Evolutionary conservation across 2,888 invertebrate genomes (phyloP).

Genomic region (Drosophila anceps): DNA sequence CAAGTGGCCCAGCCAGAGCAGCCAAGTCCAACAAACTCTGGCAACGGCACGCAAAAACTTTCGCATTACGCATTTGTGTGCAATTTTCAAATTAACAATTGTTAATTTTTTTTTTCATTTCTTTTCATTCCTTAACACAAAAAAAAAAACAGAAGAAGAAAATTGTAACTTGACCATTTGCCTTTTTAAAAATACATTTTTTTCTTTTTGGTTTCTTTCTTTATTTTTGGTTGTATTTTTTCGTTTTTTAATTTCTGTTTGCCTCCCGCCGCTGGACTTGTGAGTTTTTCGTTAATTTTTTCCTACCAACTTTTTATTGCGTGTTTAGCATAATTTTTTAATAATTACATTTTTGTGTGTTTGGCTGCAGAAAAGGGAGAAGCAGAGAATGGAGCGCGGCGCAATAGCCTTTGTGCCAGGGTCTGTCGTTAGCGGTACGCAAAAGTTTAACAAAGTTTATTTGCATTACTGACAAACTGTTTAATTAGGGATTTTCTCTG

Average conservation of each 20-base stretch:
- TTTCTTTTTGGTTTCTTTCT: conserved; percentile 13
- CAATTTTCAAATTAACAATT: conserved; percentile 83
- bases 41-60: conserved; percentile 68
- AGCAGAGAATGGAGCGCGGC: conserved; percentile 63
- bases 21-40: conserved; percentile 33
- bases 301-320: conserved; percentile 79
- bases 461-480: conserved; percentile 82
- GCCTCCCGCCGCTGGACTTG: conserved; percentile 32
- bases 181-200: conserved; percentile 76
- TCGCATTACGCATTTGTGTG: conserved; percentile 82
- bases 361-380: conserved; percentile 69
- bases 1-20: conserved; percentile 65
- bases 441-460: conserved; percentile 78
- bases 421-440: conserved; percentile 61
- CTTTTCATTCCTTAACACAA: conserved; percentile 45
- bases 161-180: conserved; percentile 70
- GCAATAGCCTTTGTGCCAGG: conserved; percentile 33
- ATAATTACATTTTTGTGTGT: conserved; percentile 81
- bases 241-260: conserved; percentile 36
- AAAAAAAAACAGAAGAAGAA: conserved; percentile 31
- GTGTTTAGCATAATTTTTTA: conserved; percentile 82
- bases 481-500: conserved; percentile 77
- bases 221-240: conserved; percentile 13
- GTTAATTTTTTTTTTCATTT: conserved; percentile 71
- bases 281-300: conserved; percentile 74